Conservation (phyloP, 2,888 invertebrate species). For the Sympetrum striolatum region DNA sequence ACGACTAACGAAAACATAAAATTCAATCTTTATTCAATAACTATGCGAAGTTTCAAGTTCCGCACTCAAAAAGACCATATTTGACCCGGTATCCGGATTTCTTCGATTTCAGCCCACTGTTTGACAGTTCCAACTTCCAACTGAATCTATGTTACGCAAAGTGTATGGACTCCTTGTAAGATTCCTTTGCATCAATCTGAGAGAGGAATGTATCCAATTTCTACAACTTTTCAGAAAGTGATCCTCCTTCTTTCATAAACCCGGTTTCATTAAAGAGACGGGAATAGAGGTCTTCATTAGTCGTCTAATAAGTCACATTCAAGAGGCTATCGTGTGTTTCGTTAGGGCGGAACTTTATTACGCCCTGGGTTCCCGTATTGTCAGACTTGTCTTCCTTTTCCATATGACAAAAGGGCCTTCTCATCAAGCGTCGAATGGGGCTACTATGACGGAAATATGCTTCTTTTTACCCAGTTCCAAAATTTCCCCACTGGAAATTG, state of each 20-base stretch:
- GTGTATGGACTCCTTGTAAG: not conserved
- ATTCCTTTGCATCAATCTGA: not conserved
- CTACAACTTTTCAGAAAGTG: not conserved
- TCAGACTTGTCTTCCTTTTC: not conserved
- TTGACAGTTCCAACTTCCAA: too few relatives aligned
- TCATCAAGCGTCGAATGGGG: not conserved
- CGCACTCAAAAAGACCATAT: too few relatives aligned
- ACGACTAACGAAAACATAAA: too few relatives aligned
- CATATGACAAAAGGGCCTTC: not conserved
- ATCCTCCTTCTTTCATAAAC: not conserved
- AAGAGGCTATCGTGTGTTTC: not conserved
- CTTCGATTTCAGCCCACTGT: too few relatives aligned
- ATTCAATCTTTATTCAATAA: too few relatives aligned
- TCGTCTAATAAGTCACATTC: not conserved
- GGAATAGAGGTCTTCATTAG: not conserved
- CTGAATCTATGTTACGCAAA: too few relatives aligned
- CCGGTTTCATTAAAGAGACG: not conserved
- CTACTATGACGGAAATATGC: not conserved
- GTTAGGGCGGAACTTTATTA: not conserved
- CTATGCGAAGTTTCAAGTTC: too few relatives aligned
- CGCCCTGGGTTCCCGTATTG: not conserved
- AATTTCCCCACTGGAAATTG: too few relatives aligned
- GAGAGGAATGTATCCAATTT: not conserved
- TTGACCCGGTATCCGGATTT: too few relatives aligned
- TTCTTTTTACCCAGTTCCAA: too few relatives aligned